Percentiles rank a stretch among this genome's conserved stretches.
Conservation (phyloP, 2,113 vertebrate species). For the Tenebrosternarchus preto region DNA sequence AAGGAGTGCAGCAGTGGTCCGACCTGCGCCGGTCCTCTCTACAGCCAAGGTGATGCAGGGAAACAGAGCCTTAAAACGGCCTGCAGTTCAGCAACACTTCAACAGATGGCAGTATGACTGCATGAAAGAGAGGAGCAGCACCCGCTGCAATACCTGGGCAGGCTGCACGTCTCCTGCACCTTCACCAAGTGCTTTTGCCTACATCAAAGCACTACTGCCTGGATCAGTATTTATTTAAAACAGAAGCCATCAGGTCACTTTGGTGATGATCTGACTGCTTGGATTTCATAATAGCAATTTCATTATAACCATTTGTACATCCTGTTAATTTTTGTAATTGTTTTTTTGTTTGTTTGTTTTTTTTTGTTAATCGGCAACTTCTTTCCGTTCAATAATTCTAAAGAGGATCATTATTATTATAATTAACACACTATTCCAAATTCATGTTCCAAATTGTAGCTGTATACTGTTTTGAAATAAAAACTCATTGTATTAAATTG, state of each 20-base stretch:
- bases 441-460: slow-evolving; percentile 27
- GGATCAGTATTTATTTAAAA: slow-evolving; percentile 33
- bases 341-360: too few relatives aligned
- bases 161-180: background rate
- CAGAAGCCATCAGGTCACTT: slow-evolving; percentile 29
- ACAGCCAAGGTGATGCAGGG: slow-evolving; percentile 29
- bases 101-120: slow-evolving; percentile 92
- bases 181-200: slow-evolving; percentile 21
- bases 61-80: slow-evolving; percentile 25
- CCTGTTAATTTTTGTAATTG: slow-evolving; percentile 6
- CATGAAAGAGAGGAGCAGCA: slow-evolving; percentile 70
- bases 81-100: slow-evolving; percentile 72
- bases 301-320: slow-evolving; percentile 3
- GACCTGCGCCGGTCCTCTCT: slow-evolving; percentile 53
- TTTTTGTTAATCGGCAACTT: slow-evolving; percentile 25
- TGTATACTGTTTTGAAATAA: background rate
- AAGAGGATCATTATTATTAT: background rate
- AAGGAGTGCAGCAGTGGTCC: slow-evolving; percentile 48
- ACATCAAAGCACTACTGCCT: slow-evolving; percentile 17
- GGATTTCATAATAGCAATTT: slow-evolving; percentile 10
- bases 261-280: slow-evolving; percentile 26
- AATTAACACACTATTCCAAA: slow-evolving; percentile 23
- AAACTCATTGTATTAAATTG: background rate
- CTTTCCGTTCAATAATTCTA: slow-evolving; percentile 11
- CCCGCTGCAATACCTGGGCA: background rate